Conservation (phyloP, 2,797 vertebrate species). For the Crocodylus rhombifer region DNA sequence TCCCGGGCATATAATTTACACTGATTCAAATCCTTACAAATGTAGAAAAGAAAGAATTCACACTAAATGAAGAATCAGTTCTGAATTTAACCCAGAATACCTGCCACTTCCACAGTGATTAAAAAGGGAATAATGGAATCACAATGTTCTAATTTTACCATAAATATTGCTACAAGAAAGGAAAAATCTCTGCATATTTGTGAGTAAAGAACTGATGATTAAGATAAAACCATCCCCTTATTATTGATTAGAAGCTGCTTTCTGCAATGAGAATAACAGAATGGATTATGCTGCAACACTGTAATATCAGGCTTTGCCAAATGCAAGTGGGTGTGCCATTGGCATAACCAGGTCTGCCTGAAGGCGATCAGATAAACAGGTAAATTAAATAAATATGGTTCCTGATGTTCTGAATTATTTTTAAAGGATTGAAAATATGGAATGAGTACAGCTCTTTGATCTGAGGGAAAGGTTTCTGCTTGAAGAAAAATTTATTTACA, state of each 20-base stretch:
- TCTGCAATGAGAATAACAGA: background rate
- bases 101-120: background rate
- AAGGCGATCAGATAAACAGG: constrained; percentile 27
- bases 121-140: background rate
- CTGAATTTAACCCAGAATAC: background rate
- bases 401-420: background rate
- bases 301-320: background rate
- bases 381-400: constrained; percentile 24
- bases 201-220: background rate
- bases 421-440: constrained; percentile 16
- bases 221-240: background rate
- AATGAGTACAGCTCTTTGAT: constrained; percentile 34
- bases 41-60: background rate
- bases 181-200: background rate
- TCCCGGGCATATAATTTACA: background rate
- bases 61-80: background rate
- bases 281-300: background rate
- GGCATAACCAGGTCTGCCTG: background rate
- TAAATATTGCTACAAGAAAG: background rate
- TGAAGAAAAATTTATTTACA: constrained; percentile 24
- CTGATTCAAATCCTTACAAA: background rate
- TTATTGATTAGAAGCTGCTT: constrained; percentile 1
- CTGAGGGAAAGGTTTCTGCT: constrained; percentile 13
- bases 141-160: background rate
- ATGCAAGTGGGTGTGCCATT: background rate